Percentiles rank a stretch among this genome's conserved stretches.
Evolutionary conservation across 2,797 vertebrate genomes (phyloP).

Genomic region (Sebastes ruberrimus): DNA sequence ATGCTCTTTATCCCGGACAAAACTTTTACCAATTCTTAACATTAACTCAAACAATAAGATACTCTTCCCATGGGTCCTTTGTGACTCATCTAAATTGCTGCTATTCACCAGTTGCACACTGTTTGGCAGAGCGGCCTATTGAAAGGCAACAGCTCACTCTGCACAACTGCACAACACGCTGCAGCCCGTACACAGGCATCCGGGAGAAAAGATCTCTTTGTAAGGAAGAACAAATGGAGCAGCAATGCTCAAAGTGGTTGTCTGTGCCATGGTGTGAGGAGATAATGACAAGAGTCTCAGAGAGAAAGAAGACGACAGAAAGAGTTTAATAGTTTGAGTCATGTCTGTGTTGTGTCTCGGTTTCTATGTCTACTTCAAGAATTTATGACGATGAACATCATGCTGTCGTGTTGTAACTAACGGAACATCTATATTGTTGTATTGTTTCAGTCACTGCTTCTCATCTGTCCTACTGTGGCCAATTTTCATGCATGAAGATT

Average conservation of each 20-base stretch:
- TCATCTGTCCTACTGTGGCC: neutral
- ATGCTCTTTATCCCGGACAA: slow-evolving; percentile 12
- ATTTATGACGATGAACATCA: slow-evolving; percentile 6
- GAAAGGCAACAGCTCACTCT: slow-evolving; percentile 48
- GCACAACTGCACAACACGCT: slow-evolving; percentile 32
- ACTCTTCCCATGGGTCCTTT: slow-evolving; percentile 53
- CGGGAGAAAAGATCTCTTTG: slow-evolving; percentile 64
- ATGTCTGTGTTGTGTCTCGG: slow-evolving; percentile 19
- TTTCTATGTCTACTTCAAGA: neutral
- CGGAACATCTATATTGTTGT: neutral
- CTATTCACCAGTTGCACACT: slow-evolving; percentile 55
- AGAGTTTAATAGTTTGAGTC: slow-evolving; percentile 36
- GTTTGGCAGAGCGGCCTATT: slow-evolving; percentile 28
- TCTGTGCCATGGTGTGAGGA: slow-evolving; percentile 50
- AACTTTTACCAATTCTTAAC: slow-evolving; percentile 39
- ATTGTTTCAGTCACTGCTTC: neutral
- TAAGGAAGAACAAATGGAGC: slow-evolving; percentile 65
- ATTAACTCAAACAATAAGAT: slow-evolving; percentile 58
- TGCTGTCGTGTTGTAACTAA: neutral
- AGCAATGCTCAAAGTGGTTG: slow-evolving; percentile 48
- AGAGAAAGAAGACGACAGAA: slow-evolving; percentile 16
- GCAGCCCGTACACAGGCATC: slow-evolving; percentile 27
- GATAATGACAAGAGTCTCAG: slow-evolving; percentile 53
- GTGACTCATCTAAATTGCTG: slow-evolving; percentile 67
- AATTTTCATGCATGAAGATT: neutral